Evolutionary conservation across 2,113 vertebrate genomes (phyloP).

Genomic region (Barbus barbus): DNA sequence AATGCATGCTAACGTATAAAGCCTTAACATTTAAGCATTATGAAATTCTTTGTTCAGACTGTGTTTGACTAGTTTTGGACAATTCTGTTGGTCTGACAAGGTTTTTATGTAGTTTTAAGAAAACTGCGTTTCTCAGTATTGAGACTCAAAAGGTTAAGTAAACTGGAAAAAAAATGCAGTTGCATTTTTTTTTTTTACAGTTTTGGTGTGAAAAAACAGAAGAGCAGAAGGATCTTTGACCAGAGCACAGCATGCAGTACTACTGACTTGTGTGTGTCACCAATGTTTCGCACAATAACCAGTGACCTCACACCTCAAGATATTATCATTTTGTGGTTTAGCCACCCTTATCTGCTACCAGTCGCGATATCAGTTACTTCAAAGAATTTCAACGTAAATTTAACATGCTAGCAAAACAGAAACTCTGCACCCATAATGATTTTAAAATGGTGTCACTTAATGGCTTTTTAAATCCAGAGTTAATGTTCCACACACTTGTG

Average conservation of each 20-base stretch:
- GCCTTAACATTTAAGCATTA: no score
- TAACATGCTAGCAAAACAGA: not conserved
- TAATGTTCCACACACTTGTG: not conserved
- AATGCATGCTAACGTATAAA: no score
- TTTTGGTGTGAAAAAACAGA: not conserved
- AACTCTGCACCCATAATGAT: not conserved
- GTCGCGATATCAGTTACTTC: not conserved
- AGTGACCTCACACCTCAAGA: not conserved
- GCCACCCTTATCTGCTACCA: not conserved
- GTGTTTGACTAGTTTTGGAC: no score
- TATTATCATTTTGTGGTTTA: not conserved
- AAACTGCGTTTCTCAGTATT: no score
- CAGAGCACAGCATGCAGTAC: slow-evolving; percentile 17
- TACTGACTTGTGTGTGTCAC: slow-evolving; percentile 4
- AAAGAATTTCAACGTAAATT: not conserved
- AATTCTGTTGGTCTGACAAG: no score
- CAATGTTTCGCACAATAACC: not conserved
- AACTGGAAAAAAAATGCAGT: no score
- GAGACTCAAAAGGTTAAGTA: no score
- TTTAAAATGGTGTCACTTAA: not conserved
- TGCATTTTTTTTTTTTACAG: no score
- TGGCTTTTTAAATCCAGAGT: not conserved
- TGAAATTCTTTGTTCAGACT: no score
- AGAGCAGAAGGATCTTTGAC: not conserved
- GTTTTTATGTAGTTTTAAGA: no score